A percentile compares a stretch with the other conserved stretches of the same genome.
These are phyloP conservation scores for Dryocosmus kuriphilus DNA, from an alignment of 2,888 invertebrate genomes.

Conservation along the genomic window DNA sequence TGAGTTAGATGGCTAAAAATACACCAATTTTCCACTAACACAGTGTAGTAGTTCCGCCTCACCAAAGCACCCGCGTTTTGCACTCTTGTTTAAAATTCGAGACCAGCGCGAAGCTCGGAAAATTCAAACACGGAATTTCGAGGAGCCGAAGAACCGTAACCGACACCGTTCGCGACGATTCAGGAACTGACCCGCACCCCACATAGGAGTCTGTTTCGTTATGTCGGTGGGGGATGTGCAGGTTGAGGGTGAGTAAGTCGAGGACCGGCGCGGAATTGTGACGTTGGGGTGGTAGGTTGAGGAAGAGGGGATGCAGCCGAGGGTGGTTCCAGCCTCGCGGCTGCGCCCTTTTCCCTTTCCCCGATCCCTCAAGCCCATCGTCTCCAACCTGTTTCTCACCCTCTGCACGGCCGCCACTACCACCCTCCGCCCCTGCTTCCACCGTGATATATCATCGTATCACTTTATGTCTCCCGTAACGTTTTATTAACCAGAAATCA, in stretches of 20 bases:
- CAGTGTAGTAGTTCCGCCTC: not conserved
- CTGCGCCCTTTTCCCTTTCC: slow-evolving; percentile 43
- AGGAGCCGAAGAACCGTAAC: not conserved
- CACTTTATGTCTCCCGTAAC: slow-evolving; percentile 68
- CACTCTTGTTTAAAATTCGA: not conserved
- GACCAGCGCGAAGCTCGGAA: not conserved
- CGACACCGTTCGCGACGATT: slow-evolving; percentile 26
- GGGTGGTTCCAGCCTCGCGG: slow-evolving; percentile 44
- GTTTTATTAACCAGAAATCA: slow-evolving; percentile 72
- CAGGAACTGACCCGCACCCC: slow-evolving; percentile 45
- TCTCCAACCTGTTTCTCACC: slow-evolving; percentile 46
- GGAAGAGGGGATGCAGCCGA: slow-evolving; percentile 24
- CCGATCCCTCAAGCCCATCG: slow-evolving; percentile 42
- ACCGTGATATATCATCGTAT: slow-evolving; percentile 68
- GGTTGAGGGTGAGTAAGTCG: slow-evolving; percentile 31
- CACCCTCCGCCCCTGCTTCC: slow-evolving; percentile 40
- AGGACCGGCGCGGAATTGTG: slow-evolving; percentile 30
- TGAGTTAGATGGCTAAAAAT: no score
- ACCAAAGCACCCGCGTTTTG: not conserved
- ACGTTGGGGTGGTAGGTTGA: not conserved
- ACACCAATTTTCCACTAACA: not conserved
- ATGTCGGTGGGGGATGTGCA: slow-evolving; percentile 31
- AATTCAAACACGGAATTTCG: not conserved
- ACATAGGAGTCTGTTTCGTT: slow-evolving; percentile 38
- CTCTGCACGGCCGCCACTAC: slow-evolving; percentile 43